Percentiles rank a stretch among this genome's conserved stretches.
Conservation (phyloP, 2,797 vertebrate genomes). For the Amniataba percoides region DNA sequence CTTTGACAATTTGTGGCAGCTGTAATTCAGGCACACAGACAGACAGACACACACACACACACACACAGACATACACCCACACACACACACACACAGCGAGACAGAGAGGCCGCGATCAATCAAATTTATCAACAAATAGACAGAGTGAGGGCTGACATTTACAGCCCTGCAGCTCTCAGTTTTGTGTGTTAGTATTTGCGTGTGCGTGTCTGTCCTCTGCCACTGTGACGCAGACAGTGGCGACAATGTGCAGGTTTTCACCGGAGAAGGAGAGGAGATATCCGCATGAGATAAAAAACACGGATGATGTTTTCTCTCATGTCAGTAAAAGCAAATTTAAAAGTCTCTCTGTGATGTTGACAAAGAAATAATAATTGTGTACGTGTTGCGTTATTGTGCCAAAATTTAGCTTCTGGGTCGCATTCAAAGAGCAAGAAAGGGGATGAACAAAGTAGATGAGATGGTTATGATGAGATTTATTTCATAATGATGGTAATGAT, state of each 20-base stretch:
- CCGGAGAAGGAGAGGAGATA: neutral
- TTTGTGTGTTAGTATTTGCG: slow-evolving; percentile 23
- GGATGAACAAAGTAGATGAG: slow-evolving; percentile 15
- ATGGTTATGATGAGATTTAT: slow-evolving; percentile 39
- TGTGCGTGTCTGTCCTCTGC: slow-evolving; percentile 12
- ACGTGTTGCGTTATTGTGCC: neutral
- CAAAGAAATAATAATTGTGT: slow-evolving; percentile 2
- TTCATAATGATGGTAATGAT: slow-evolving; percentile 30
- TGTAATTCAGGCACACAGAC: slow-evolving; percentile 40
- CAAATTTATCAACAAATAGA: slow-evolving; percentile 73
- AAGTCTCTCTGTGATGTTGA: neutral
- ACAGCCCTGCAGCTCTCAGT: slow-evolving; percentile 56
- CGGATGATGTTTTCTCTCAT: neutral
- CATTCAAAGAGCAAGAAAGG: neutral
- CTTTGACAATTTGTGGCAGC: slow-evolving; percentile 34
- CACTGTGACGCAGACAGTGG: slow-evolving; percentile 10
- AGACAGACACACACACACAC: slow-evolving; percentile 15
- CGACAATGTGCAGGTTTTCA: slow-evolving; percentile 13
- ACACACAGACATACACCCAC: slow-evolving; percentile 16
- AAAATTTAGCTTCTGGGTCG: slow-evolving; percentile 8
- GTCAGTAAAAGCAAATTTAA: slow-evolving; percentile 14
- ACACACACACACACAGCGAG: slow-evolving; percentile 15
- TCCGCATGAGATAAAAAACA: slow-evolving; percentile 11
- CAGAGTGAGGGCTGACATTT: slow-evolving; percentile 77
- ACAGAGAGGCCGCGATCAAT: slow-evolving; percentile 61